A percentile compares a stretch with the other conserved stretches of the same genome.
phyloP scores from a whole-genome alignment of 2,888 invertebrate species.

The Toxonevra muliebris region DNA sequence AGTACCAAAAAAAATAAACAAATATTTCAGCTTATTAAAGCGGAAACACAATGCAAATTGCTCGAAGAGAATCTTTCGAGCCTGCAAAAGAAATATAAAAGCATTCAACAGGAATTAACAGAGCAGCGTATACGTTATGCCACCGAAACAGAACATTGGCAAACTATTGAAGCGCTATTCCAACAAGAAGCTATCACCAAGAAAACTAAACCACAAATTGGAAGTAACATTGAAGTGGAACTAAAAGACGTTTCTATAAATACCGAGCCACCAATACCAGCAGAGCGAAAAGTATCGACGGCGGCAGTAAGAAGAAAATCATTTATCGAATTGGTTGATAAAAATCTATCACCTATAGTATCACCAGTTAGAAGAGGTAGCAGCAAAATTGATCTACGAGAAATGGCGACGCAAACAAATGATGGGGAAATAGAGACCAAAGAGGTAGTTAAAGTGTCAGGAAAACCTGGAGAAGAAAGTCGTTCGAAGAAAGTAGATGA shows the following conservation, averaged over 20 bases:
- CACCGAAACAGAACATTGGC: slow-evolving; percentile 61
- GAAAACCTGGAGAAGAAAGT: not conserved
- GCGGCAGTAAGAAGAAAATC: slow-evolving; percentile 19
- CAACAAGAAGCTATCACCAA: not conserved
- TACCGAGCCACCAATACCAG: slow-evolving; percentile 50
- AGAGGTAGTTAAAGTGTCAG: not conserved
- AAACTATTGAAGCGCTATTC: slow-evolving; percentile 59
- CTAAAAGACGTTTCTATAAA: slow-evolving; percentile 50
- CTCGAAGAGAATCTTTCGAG: slow-evolving; percentile 55
- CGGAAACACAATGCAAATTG: slow-evolving; percentile 58
- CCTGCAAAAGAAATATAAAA: slow-evolving; percentile 47
- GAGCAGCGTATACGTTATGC: slow-evolving; percentile 53
- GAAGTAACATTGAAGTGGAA: slow-evolving; percentile 7
- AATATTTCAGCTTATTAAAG: slow-evolving; percentile 54
- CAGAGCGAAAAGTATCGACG: slow-evolving; percentile 43
- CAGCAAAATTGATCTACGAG: slow-evolving; percentile 2
- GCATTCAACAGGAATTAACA: slow-evolving; percentile 53
- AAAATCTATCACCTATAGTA: slow-evolving; percentile 55
- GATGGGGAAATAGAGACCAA: not conserved
- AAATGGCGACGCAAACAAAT: slow-evolving; percentile 36
- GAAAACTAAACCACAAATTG: slow-evolving; percentile 21
- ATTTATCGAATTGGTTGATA: slow-evolving; percentile 49
- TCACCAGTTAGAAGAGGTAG: slow-evolving; percentile 44
- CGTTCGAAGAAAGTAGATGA: not conserved
- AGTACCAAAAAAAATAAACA: not conserved